A percentile compares a stretch with the other conserved stretches of the same genome.
Evolutionary conservation across 2,888 invertebrate genomes (phyloP).

Genomic region (Drosophila kambysellisi): DNA sequence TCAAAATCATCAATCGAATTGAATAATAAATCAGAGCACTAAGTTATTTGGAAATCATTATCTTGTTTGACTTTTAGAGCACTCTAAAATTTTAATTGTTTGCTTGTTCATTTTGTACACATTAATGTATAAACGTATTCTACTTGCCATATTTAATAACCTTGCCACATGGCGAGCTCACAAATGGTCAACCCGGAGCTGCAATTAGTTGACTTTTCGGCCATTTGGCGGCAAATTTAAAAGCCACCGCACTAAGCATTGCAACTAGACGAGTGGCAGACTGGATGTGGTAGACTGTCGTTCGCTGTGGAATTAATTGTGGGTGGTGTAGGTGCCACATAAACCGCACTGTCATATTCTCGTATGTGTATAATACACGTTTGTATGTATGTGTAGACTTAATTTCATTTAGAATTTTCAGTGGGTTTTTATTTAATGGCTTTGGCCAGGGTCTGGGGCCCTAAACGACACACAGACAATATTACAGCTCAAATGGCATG

Average conservation of each 20-base stretch:
- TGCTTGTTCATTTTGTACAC: neutral
- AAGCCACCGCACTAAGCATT: constrained; percentile 30
- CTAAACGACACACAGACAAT: constrained; percentile 46
- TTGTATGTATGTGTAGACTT: constrained; percentile 19
- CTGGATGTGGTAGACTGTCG: neutral
- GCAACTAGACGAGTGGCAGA: neutral
- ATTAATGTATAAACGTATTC: neutral
- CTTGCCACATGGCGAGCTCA: constrained; percentile 14
- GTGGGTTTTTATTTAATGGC: constrained; percentile 11
- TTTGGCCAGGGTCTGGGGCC: constrained; percentile 5
- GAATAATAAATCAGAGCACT: neutral
- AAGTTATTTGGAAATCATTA: neutral
- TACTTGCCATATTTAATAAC: constrained; percentile 15
- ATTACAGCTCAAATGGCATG: constrained; percentile 43
- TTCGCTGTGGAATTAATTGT: neutral
- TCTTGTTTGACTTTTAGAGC: neutral
- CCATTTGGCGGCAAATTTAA: constrained; percentile 39
- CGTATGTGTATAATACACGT: neutral
- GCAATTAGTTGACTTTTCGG: constrained; percentile 39
- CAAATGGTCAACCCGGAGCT: constrained; percentile 26
- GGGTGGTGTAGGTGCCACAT: neutral
- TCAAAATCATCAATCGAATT: neutral
- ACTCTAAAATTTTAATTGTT: neutral
- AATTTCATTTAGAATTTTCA: constrained; percentile 49
- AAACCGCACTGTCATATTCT: constrained; percentile 14